Conservation (phyloP, 2,797 vertebrate species). For the Muscicapa comitata region DNA sequence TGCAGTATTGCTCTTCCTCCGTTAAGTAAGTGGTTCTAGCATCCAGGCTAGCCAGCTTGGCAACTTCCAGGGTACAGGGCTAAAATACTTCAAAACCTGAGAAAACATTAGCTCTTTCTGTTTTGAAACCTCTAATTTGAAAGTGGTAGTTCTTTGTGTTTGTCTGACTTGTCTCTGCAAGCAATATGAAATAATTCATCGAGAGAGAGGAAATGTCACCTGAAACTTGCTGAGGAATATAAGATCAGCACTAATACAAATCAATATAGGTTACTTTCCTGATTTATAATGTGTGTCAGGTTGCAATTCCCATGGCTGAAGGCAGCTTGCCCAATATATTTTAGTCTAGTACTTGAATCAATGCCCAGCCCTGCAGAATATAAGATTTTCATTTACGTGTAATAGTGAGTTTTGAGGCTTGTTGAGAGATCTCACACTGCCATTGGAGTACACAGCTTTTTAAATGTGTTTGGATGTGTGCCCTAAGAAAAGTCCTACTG, state of each 20-base stretch:
- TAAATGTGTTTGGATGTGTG: neutral
- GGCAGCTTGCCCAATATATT: neutral
- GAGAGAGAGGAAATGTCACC: neutral
- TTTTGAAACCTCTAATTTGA: neutral
- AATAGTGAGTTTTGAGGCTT: neutral
- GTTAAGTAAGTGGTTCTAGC: neutral
- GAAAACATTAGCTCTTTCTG: neutral
- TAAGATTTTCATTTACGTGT: neutral
- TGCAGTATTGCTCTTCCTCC: neutral
- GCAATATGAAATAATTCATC: neutral
- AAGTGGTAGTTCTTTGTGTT: neutral
- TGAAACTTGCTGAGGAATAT: neutral
- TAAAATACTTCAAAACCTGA: slow-evolving; percentile 4
- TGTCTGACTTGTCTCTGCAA: neutral
- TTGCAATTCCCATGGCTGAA: neutral
- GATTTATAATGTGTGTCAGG: slow-evolving; percentile 9
- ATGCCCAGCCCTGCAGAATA: neutral
- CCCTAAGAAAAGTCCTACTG: neutral
- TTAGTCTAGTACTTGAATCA: neutral
- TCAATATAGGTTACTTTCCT: slow-evolving; percentile 32
- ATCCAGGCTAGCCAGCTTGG: neutral
- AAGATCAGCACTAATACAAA: slow-evolving; percentile 20
- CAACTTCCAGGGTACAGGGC: neutral
- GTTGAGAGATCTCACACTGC: neutral
- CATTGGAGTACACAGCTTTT: neutral